Base-by-base conservation (phyloP, 2,888 invertebrate genomes). In the Pachycephus smyrnensis region DNA sequence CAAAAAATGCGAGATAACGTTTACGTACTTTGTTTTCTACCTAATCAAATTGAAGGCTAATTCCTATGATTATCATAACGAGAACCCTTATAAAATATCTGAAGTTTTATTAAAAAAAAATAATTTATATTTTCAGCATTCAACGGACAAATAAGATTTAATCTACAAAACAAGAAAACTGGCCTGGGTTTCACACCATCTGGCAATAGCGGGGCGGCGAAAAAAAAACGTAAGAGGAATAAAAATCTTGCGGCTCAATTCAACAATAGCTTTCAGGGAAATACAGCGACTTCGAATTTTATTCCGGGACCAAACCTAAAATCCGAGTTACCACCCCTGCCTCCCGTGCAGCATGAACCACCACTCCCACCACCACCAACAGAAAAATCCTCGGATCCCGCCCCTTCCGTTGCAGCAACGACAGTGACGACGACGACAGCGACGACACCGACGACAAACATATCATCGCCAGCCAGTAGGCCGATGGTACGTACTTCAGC, bases 171-270 rank as follows among this genome's bases (percentile, higher is more conserved):
- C 81, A 91, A 92, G 80, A 91, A 92, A 84, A 85, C 89, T 12
- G 91, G 90, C 73, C 83, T 89, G 37, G 89, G 90, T 6, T 91
- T 90, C 76, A 85, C 87, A 76, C 86, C 87, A 37, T 84, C 85
- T 69, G 87, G 92, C 82, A 84, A 91, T 80, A 93, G 92, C 80
- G 94, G 93, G 79, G 93, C 93, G 15, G 93, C 94, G 1, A 96
- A 96, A 92, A 96, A 96, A 92, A 96, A 96, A 89, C 94, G 96
- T 76, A 96, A 96, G 92, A 94, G 95, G 82, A 95, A 95, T 87
- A 94, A 94, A 88, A 94, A 94, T 83, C 82, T 89, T 77, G 89
- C 88, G 12, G 89, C 89, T 73, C 90, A 90, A 85, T 88, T 88
- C 88, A 93, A 88, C 92, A 93, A 86, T 91, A 91, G 84, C 90